Evolutionary conservation across 2,888 invertebrate genomes (phyloP), one percentile per base, ranked within the genome.

Genomic region (Melinopterus prodromus): DNA sequence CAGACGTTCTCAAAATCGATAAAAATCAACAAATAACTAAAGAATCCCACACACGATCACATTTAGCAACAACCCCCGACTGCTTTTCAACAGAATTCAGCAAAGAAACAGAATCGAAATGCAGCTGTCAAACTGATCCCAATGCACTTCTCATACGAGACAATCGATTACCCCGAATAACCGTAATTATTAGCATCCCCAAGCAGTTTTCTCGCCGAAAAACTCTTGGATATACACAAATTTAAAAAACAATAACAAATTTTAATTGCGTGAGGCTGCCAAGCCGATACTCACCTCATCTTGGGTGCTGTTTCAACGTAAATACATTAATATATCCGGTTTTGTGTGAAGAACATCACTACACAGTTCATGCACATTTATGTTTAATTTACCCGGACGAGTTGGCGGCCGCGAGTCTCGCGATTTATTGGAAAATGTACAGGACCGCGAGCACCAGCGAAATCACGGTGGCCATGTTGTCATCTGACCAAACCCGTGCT

Each of bases 1-100:
- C 88, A 87, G 85, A 82, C 84, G 85, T 16, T 15, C 84, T 84
- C 84, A 82, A 85, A 88, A 88, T 88, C 88, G 86, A 88, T 88
- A 88, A 87, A 87, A 87, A 87, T 81, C 82, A 81, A 82, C 82
- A 81, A 82, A 84, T 74, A 35, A 35, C 16, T 36, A 74, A 26
- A 74, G 26, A 26, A 26, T 26, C n/a, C 53, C 53, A 74, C 74
- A n/a, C 37, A 74, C n/a, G 26, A 35, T 36, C 74, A 37, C 16
- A 35, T 35, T 37, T 36, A 74, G 15, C 71, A 74, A 71, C 16
- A 71, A 26, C n/a, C 35, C 71, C 16, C 35, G 35, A 35, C 12
- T 74, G 9, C 74, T 12, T 12, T 3, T 26, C 16, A 12, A 74
- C 16, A 74, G 36, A 74, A 74, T 74, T 36, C 35, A 36, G 3